Conservation (phyloP, 2,888 invertebrate genomes). For the Epirrhoe tristata region DNA sequence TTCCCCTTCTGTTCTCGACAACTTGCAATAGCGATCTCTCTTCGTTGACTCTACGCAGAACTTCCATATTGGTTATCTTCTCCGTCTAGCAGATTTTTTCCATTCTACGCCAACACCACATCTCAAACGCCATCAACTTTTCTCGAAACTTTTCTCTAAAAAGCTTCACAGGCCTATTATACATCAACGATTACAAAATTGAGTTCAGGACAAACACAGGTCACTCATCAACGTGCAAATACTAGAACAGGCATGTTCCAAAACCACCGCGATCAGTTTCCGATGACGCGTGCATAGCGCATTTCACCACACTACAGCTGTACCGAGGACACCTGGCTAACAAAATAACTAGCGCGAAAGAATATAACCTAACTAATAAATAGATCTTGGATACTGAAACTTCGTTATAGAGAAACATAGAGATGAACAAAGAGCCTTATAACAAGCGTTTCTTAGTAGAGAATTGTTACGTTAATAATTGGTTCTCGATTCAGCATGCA, state of each 20-base stretch:
- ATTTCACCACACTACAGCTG: constrained; percentile 23
- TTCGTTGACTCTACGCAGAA: no score
- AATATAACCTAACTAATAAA: neutral
- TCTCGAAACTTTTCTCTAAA: neutral
- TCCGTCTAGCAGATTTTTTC: no score
- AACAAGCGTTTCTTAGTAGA: no score
- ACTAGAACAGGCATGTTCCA: constrained; percentile 16
- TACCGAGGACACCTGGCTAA: constrained; percentile 13
- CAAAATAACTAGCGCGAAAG: neutral
- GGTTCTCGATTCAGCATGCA: neutral
- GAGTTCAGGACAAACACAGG: constrained; percentile 14
- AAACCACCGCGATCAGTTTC: constrained; percentile 17
- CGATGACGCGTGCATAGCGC: constrained; percentile 24
- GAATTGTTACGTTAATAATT: no score
- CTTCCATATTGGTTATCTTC: no score
- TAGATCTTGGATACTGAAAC: neutral
- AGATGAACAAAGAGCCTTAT: neutral
- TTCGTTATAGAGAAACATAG: neutral
- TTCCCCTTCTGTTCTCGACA: no score
- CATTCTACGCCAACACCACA: no score
- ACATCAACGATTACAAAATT: neutral
- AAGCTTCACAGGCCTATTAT: neutral
- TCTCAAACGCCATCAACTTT: no score
- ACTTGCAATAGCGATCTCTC: no score
- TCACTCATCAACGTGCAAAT: constrained; percentile 15